Base-by-base conservation (phyloP, 2,888 invertebrate species). In the Cepaea hortensis region DNA sequence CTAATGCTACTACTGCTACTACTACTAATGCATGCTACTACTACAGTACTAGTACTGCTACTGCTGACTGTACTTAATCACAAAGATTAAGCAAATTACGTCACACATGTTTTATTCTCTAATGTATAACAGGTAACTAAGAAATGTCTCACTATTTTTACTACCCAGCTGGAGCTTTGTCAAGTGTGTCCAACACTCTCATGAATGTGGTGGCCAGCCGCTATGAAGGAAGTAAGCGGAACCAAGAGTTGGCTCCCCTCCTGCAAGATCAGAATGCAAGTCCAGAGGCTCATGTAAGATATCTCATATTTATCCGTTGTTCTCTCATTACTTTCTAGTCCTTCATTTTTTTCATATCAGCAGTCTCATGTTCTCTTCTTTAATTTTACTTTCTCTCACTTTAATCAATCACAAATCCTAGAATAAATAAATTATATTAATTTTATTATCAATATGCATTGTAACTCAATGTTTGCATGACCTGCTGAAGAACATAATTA, bases 181-280 rank as follows among this genome's bases (percentile, higher is more conserved):
- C 92, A 7, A 92, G 92, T 88, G 93, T 93, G 46, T 87, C 87
- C 18, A 93, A 92, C 88, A 91, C 91, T 65, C 86, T 93, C 80
- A 91, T 93, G 86, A 92, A 91, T 89, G 93, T 91, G 46, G 91
- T 93, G 85, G 92, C 93, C 62, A 92, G 92, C 61, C 88, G 91
- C 55, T 90, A 90, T 83, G 91, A 91, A 20, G 89, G 89, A 11
- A 91, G 89, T 83, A 92, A 90, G 80, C 91, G 89, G 68, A 91
- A 91, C 73, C 91, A 92, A 70, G 94, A 94, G 88, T 91, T 91
- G 73, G 93, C 93, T 11, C 94, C 93, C 5, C 89, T 94, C 11
- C 89, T 94, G 35, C 91, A 91, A 62, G 93, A 92, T 75, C 91
- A 91, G 35, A 91, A 91, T 81, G 90, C 89, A 82, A 92, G 92